These are phyloP conservation scores for Pterois miles DNA, from an alignment of 2,797 vertebrate species.

Conservation along the genomic window DNA sequence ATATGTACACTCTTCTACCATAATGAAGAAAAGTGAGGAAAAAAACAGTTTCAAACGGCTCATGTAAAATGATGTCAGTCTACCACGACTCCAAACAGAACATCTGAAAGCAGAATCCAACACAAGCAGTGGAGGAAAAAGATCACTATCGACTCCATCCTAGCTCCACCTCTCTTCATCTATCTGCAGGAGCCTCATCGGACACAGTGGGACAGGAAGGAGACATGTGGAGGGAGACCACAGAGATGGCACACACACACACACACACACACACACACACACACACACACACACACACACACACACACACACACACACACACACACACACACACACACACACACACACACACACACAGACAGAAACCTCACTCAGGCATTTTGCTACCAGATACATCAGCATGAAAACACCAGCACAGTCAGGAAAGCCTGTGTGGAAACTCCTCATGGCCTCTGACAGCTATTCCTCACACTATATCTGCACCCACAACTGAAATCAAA, in stretches of 20 bases:
- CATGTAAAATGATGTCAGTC: background rate
- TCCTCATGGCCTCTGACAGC: background rate
- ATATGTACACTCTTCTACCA: background rate
- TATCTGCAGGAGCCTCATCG: constrained; percentile 45
- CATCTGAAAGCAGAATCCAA: background rate
- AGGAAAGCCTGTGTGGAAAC: constrained; percentile 18
- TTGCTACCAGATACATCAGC: constrained; percentile 50
- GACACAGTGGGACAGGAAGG: constrained; percentile 47
- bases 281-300: constrained; percentile 20
- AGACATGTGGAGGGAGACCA: constrained; percentile 10
- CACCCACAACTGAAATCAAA: constrained; percentile 31
- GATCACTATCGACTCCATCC: background rate
- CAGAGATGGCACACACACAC: constrained; percentile 13
- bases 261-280: constrained; percentile 18
- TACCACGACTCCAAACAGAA: background rate
- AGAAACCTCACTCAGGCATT: constrained; percentile 16
- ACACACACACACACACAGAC: constrained; percentile 16
- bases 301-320: constrained; percentile 23
- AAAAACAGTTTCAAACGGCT: background rate
- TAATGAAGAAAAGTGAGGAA: background rate
- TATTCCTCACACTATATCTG: constrained; percentile 20
- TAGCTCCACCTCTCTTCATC: background rate
- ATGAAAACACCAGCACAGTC: constrained; percentile 63
- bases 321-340: constrained; percentile 15
- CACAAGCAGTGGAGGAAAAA: background rate